Conservation (phyloP, 2,888 invertebrate genomes). For the Nemoura dubitans region DNA sequence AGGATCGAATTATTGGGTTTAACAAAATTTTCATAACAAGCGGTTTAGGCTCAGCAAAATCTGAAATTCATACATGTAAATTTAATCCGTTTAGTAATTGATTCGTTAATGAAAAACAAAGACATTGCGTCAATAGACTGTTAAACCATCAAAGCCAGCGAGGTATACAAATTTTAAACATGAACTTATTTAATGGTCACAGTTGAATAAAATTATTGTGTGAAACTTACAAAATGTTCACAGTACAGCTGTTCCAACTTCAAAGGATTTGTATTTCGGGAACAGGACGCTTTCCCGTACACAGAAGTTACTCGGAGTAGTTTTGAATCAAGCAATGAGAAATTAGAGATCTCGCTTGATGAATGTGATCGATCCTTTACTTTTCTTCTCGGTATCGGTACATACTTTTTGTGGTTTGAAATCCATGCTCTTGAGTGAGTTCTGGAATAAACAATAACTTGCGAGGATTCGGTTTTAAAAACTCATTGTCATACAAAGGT, state of each 20-base stretch:
- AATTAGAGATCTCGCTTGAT: not conserved
- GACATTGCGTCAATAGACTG: not conserved
- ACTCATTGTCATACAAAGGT: not conserved
- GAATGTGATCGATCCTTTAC: not conserved
- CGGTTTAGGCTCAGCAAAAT: not conserved
- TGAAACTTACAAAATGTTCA: constrained; percentile 18
- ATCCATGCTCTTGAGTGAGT: not conserved
- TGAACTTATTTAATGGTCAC: not conserved
- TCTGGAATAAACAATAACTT: not conserved
- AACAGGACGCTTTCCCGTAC: too few species aligned
- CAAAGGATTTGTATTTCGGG: not conserved
- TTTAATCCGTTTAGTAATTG: not conserved
- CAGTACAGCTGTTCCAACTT: not conserved
- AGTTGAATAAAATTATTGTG: not conserved
- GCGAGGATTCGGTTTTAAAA: not conserved
- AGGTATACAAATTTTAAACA: not conserved
- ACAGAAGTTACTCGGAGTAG: not conserved
- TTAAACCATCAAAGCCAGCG: not conserved
- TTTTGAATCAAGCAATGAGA: not conserved
- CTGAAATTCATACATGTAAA: not conserved
- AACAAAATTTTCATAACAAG: not conserved
- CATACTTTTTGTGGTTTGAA: not conserved
- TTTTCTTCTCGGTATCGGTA: not conserved
- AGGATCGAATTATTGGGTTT: not conserved
- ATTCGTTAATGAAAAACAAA: not conserved